A percentile compares a stretch with the other conserved stretches of the same genome.
Conservation (phyloP, 1,140 invertebrate genomes). For the Macrocentrus cingulum region DNA sequence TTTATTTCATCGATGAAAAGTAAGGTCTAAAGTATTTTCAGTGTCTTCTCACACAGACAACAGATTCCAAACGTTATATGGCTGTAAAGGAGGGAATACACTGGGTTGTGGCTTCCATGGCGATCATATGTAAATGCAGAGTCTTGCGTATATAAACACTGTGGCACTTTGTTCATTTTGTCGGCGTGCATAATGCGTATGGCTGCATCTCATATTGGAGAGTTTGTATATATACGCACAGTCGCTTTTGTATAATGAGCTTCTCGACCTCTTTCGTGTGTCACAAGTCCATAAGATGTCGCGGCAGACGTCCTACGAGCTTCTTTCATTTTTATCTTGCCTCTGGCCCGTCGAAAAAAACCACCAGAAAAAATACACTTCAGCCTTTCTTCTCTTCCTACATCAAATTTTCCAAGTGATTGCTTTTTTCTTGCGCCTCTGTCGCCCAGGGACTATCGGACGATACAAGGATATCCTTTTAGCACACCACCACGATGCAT, state of each 20-base stretch:
- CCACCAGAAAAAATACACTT: not conserved
- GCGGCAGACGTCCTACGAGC: not conserved
- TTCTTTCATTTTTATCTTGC: conserved; percentile 13
- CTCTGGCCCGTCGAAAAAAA: no score
- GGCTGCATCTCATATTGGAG: not conserved
- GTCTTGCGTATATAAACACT: conserved; percentile 1
- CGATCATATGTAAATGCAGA: conserved; percentile 11
- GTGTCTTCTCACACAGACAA: no score
- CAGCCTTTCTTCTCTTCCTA: not conserved
- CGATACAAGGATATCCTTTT: conserved; percentile 50
- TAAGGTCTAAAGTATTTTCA: no score
- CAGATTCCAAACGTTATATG: no score
- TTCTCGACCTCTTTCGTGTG: not conserved
- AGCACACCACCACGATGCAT: conserved; percentile 26
- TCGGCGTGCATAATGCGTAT: conserved; percentile 12
- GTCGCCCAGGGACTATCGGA: conserved; percentile 36
- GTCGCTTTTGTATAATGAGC: conserved; percentile 13
- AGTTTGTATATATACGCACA: conserved; percentile 1
- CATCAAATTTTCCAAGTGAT: conserved; percentile 22
- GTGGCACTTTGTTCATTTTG: conserved; percentile 14
- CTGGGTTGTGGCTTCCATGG: not conserved
- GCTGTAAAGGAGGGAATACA: not conserved
- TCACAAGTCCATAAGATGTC: conserved; percentile 1
- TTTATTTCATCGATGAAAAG: no score
- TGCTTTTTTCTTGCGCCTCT: conserved; percentile 20